Conservation (phyloP, 2,797 vertebrate genomes). For the Poeciliopsis gracilis region DNA sequence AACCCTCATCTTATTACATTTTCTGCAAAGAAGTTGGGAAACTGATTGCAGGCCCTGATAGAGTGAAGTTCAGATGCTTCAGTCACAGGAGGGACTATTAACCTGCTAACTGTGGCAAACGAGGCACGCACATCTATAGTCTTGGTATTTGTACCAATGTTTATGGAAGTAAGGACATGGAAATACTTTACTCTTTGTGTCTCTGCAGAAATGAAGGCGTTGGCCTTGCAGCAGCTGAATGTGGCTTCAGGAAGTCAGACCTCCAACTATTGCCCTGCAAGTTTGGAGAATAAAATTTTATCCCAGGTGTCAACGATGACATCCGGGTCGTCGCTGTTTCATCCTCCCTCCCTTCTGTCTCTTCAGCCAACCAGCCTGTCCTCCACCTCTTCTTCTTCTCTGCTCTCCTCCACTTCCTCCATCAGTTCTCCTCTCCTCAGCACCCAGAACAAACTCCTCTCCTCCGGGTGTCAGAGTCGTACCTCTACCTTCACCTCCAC, state of each 20-base stretch:
- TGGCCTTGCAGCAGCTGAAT: slow-evolving; percentile 47
- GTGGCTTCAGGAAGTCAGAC: slow-evolving; percentile 30
- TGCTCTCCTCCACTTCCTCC: slow-evolving; percentile 46
- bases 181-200: slow-evolving; percentile 2
- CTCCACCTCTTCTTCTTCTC: slow-evolving; percentile 70
- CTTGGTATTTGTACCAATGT: background rate
- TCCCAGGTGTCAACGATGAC: slow-evolving; percentile 36
- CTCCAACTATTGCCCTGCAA: slow-evolving; percentile 50
- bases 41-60: too few species aligned
- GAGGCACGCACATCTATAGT: background rate
- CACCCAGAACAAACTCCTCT: slow-evolving; percentile 64
- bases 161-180: background rate
- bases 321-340: slow-evolving; percentile 24
- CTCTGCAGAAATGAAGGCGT: slow-evolving; percentile 65
- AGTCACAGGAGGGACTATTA: too few species aligned
- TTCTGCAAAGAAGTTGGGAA: too few species aligned
- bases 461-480: background rate
- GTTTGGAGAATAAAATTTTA: slow-evolving; percentile 79
- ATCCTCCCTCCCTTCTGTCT: slow-evolving; percentile 48
- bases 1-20: too few species aligned
- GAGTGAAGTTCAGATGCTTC: too few species aligned
- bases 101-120: too few species aligned
- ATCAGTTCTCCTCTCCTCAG: slow-evolving; percentile 57
- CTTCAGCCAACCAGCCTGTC: slow-evolving; percentile 73
- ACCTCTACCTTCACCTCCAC: slow-evolving; percentile 31